A percentile compares a stretch with the other conserved stretches of the same genome.
Conservation (phyloP, 1,140 invertebrate species). For the Hormaphis cornu region DNA sequence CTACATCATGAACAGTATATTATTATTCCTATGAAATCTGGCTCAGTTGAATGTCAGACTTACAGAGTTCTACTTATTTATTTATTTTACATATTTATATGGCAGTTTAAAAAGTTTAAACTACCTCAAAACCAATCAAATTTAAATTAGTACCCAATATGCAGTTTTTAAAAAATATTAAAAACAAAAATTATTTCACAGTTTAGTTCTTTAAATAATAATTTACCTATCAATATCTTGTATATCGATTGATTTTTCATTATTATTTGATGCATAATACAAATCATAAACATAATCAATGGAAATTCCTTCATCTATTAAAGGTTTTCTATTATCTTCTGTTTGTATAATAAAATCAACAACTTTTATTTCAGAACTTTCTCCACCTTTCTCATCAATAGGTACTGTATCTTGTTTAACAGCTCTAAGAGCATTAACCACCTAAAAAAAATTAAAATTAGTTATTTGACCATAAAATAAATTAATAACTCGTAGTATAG, state of each 20-base stretch:
- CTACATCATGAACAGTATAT: no score
- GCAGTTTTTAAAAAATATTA: background rate
- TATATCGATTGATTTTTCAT: slow-evolving; percentile 13
- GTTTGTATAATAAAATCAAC: slow-evolving; percentile 17
- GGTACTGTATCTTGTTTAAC: slow-evolving; percentile 25
- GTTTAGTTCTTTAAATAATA: no score
- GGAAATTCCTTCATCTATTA: slow-evolving; percentile 26
- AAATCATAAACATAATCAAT: slow-evolving; percentile 20
- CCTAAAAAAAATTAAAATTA: background rate
- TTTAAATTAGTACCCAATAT: no score
- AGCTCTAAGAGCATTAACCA: slow-evolving; percentile 19
- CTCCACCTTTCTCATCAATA: background rate
- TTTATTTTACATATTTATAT: no score
- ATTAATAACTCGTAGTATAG: no score
- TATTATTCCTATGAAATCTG: no score
- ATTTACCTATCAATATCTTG: slow-evolving; percentile 28
- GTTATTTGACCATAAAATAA: no score
- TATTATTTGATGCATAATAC: slow-evolving; percentile 7
- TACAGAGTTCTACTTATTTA: no score
- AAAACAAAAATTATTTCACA: background rate
- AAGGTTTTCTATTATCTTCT: background rate
- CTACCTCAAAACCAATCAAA: no score
- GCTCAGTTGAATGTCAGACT: no score
- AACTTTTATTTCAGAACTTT: slow-evolving; percentile 3
- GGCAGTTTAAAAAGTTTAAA: no score